phyloP scores from a whole-genome alignment of 2,888 invertebrate species.

The Pterostichus niger region DNA sequence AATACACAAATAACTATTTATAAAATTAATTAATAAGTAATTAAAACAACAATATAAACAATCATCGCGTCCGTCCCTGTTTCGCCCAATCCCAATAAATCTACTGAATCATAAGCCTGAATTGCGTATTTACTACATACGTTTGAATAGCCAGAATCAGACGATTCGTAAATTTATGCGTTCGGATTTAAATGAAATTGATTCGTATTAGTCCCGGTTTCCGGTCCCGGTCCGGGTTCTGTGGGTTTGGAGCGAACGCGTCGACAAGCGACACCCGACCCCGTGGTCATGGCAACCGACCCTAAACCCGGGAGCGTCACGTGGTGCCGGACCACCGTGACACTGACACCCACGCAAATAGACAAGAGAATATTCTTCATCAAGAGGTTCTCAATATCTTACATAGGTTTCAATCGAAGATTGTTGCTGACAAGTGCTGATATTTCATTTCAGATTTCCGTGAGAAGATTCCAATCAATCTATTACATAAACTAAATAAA shows the following conservation, averaged over 20 bases:
- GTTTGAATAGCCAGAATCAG: constrained; percentile 45
- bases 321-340: not conserved
- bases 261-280: constrained; percentile 23
- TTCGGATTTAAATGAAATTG: constrained; percentile 57
- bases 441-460: too few species aligned
- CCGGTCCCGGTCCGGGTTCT: constrained; percentile 19
- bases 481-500: too few species aligned
- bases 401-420: too few species aligned
- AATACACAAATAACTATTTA: too few species aligned
- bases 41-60: not conserved
- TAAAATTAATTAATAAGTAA: too few species aligned
- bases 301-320: constrained; percentile 3
- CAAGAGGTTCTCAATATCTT: too few species aligned
- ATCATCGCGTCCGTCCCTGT: not conserved
- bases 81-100: constrained; percentile 14
- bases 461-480: too few species aligned
- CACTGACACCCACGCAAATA: not conserved
- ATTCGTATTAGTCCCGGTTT: constrained; percentile 46
- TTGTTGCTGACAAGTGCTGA: too few species aligned
- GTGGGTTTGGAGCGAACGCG: constrained; percentile 4
- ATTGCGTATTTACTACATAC: constrained; percentile 28
- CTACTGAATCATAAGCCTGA: constrained; percentile 35
- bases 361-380: not conserved
- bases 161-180: constrained; percentile 55
- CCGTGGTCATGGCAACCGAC: constrained; percentile 46